A percentile compares a stretch with the other conserved stretches of the same genome.
Conservation (phyloP, 2,888 invertebrate genomes). For the Cyaniris semiargus region DNA sequence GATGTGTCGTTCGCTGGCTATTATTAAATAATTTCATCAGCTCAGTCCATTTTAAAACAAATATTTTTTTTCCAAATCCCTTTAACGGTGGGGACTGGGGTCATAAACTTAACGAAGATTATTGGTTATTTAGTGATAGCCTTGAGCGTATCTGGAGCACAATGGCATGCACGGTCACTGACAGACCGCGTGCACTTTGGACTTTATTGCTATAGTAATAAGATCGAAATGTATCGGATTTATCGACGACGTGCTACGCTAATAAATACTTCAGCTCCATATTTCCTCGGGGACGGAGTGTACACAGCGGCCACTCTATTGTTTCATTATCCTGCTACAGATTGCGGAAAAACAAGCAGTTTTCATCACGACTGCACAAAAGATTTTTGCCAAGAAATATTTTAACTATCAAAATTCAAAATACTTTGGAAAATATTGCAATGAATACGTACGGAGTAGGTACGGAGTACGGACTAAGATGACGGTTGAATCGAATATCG, state of each 20-base stretch:
- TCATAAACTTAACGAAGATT: neutral
- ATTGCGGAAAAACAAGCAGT: conserved; percentile 27
- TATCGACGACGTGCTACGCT: neutral
- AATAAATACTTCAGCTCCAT: conserved; percentile 29
- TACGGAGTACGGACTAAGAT: neutral
- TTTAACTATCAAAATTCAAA: neutral
- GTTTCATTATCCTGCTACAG: conserved; percentile 26
- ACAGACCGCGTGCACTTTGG: neutral
- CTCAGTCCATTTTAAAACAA: neutral
- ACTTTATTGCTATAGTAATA: neutral
- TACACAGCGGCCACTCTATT: conserved; percentile 23
- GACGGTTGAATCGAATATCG: neutral
- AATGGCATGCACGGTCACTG: conserved; percentile 11
- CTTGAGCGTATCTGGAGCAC: conserved; percentile 18
- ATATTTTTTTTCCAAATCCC: neutral
- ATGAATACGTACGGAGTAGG: neutral
- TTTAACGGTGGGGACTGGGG: neutral
- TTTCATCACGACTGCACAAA: conserved; percentile 4
- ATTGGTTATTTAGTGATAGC: conserved; percentile 24
- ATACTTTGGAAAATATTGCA: neutral
- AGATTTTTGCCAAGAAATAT: neutral
- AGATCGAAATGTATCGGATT: neutral
- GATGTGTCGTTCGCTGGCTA: neutral
- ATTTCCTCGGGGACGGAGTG: conserved; percentile 23
- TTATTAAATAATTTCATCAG: neutral